Base-by-base conservation (phyloP, 2,888 invertebrate species). In the Amphipyra tragopoginis region DNA sequence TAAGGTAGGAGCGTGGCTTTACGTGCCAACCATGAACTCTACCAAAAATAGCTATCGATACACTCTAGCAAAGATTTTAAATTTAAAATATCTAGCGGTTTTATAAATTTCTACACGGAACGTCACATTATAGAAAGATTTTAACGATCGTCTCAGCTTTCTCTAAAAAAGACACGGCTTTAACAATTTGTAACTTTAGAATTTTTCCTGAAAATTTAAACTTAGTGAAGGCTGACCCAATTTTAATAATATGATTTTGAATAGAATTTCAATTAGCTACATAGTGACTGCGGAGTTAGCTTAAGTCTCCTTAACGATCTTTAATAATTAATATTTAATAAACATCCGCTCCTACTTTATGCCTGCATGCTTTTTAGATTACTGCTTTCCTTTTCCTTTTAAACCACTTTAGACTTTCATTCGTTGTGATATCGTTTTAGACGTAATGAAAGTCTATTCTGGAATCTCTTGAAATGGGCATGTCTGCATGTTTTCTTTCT, bases 331-430 rank as follows among this genome's bases (percentile, higher is more conserved):
- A 72, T 80, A 77, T 73, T 77, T 79, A 70, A 75, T 72, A 74
- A 84, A 80, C 65, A 85, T 86, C 87, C 93, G 94, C 93, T 94
- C 94, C 94, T 94, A 93, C 93, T 92, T 93, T 93, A 92, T 89
- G 85, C 85, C 83, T 88, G 94, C 93, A 94, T 94, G 94, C 88
- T 87, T 90, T 59, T 79, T 82, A 85, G 80, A 80, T 81, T 72
- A 85, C 86, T 86, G 88, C 90, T 86, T 88, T 88, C 85, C 86
- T 85, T 84, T 86, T 85, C 86, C 85, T 84, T 75, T 83, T 73
- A 63, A 75, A 75, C 85, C 86, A 86, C 75, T 84, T 68, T 88
- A 88, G 87, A 86, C 83, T 86, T 90, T 89, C 86, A 86, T 80
- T 75, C 72, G 67, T 59, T 72, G 62, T 74, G 65, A 70, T 52